These are phyloP conservation scores for Nyctibius grandis DNA, from an alignment of 2,797 vertebrate genomes.

Conservation along the genomic window DNA sequence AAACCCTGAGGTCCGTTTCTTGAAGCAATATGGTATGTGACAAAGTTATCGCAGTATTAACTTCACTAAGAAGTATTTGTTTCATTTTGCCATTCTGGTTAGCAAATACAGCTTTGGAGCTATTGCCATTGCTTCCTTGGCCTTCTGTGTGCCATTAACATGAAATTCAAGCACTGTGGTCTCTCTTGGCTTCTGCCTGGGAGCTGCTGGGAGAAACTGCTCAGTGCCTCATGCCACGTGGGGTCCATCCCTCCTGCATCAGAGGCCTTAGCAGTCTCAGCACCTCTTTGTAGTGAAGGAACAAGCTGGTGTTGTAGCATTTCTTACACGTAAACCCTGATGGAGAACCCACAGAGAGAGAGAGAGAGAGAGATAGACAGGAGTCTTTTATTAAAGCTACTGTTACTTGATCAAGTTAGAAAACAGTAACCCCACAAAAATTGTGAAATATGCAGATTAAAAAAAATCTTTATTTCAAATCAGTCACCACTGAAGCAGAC, in stretches of 20 bases:
- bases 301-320: not conserved
- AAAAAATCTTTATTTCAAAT: not conserved
- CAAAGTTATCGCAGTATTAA: conserved; percentile 87
- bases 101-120: conserved; percentile 81
- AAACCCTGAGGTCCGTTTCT: not conserved
- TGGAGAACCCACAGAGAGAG: not conserved
- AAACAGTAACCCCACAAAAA: not conserved
- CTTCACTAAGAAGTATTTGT: conserved; percentile 86
- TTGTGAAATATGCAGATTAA: not conserved
- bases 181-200: not conserved
- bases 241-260: not conserved
- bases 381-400: not conserved
- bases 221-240: fast-evolving
- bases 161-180: fast-evolving
- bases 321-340: not conserved
- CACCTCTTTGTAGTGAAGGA: not conserved
- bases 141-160: too few species aligned
- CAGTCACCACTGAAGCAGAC: not conserved
- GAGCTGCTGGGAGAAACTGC: not conserved
- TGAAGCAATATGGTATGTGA: conserved; percentile 42
- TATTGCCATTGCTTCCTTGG: not conserved
- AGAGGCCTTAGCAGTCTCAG: not conserved
- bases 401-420: not conserved
- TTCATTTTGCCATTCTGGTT: conserved; percentile 86
- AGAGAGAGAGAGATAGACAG: not conserved